These are phyloP conservation scores for Actenoides lindsayi DNA, from an alignment of 2,113 vertebrate genomes.

Conservation along the genomic window DNA sequence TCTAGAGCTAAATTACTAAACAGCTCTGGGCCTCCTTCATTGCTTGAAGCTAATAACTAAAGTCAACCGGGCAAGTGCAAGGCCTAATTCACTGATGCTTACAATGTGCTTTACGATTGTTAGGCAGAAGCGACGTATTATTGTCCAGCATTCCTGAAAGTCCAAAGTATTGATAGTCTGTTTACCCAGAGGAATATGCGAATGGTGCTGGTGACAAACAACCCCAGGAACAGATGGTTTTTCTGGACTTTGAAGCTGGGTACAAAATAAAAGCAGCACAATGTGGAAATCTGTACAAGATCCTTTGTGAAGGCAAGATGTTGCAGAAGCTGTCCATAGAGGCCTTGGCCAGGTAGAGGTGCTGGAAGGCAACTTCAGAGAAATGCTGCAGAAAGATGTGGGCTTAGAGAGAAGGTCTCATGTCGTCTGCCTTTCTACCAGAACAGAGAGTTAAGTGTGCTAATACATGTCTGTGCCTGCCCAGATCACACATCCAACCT, in stretches of 20 bases:
- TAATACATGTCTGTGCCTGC: background rate
- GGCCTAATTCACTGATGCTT: conserved; percentile 7
- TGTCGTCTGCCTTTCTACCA: background rate
- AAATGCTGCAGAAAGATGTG: background rate
- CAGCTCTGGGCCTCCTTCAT: background rate
- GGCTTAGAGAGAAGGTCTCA: background rate
- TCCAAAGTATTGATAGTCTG: background rate
- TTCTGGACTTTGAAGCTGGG: background rate
- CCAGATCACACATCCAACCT: accelerated
- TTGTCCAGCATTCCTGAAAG: conserved; percentile 43
- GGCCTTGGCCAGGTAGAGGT: background rate
- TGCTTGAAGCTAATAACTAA: background rate
- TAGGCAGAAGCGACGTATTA: background rate
- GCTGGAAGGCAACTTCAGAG: background rate
- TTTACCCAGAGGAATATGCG: conserved; percentile 28
- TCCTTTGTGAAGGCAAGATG: background rate
- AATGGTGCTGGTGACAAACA: background rate
- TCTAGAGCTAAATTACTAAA: background rate
- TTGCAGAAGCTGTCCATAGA: background rate
- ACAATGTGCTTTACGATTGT: background rate
- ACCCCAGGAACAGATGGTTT: background rate
- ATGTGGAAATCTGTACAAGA: background rate
- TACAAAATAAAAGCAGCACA: background rate
- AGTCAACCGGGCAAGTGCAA: background rate
- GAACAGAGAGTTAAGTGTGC: background rate